Conservation (phyloP, 2,888 invertebrate species). For the Hydropsyche betteni region DNA sequence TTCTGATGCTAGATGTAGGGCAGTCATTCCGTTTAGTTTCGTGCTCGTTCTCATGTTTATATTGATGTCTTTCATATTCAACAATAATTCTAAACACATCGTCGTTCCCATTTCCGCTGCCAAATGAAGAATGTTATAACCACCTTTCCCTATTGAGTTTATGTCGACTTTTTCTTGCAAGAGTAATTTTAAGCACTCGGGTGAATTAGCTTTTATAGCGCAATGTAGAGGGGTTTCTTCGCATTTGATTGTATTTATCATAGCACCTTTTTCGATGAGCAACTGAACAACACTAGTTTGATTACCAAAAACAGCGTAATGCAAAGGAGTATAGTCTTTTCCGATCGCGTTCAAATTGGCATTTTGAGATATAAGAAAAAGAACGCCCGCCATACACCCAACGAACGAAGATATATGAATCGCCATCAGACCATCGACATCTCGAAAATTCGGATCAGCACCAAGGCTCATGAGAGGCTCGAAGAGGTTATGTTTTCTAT, state of each 20-base stretch:
- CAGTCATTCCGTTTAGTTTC: slow-evolving; percentile 78
- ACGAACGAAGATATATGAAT: slow-evolving; percentile 82
- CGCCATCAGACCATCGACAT: slow-evolving; percentile 78
- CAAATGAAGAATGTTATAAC: slow-evolving; percentile 82
- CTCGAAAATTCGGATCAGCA: slow-evolving; percentile 75
- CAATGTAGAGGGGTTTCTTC: slow-evolving; percentile 85
- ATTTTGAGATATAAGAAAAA: slow-evolving; percentile 73
- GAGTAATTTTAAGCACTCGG: slow-evolving; percentile 81
- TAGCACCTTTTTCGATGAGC: slow-evolving; percentile 76
- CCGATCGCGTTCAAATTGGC: slow-evolving; percentile 75
- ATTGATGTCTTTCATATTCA: slow-evolving; percentile 77
- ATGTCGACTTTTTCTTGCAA: slow-evolving; percentile 73
- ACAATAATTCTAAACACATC: slow-evolving; percentile 77
- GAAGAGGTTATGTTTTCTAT: slow-evolving; percentile 74
- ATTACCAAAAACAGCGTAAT: slow-evolving; percentile 91
- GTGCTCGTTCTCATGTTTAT: slow-evolving; percentile 75
- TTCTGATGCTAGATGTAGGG: slow-evolving; percentile 87
- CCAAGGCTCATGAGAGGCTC: slow-evolving; percentile 73
- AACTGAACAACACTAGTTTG: slow-evolving; percentile 82
- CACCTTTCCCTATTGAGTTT: slow-evolving; percentile 78
- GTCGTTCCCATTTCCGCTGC: slow-evolving; percentile 82
- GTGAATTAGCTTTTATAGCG: slow-evolving; percentile 82
- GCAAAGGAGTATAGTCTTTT: slow-evolving; percentile 82
- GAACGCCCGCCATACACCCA: slow-evolving; percentile 76
- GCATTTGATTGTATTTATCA: slow-evolving; percentile 71